Conservation (phyloP, 2,113 vertebrate species). For the Agelaius tricolor region DNA sequence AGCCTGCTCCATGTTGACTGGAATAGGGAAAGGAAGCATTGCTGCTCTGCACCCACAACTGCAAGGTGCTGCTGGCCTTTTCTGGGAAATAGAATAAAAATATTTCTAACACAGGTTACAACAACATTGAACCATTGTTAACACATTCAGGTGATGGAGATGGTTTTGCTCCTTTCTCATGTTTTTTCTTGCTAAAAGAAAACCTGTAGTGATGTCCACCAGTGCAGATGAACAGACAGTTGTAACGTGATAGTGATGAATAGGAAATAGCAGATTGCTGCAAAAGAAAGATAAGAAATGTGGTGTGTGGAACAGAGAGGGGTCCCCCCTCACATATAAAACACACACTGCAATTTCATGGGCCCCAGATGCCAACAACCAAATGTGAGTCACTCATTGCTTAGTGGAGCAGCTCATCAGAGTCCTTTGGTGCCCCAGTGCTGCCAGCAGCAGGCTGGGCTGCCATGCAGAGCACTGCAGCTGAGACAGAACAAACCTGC, state of each 20-base stretch:
- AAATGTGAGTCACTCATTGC: rapidly evolving
- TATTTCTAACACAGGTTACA: neutral
- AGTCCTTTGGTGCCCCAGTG: neutral
- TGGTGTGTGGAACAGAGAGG: rapidly evolving
- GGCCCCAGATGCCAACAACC: neutral
- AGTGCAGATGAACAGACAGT: rapidly evolving
- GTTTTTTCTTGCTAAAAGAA: neutral
- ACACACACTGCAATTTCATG: rapidly evolving
- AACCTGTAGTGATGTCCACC: neutral
- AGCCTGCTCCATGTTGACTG: neutral
- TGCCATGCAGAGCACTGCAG: neutral
- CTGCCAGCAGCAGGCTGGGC: neutral
- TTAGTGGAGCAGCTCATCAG: neutral
- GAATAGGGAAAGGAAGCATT: neutral
- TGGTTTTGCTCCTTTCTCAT: neutral
- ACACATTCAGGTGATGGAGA: neutral
- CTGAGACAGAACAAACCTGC: neutral
- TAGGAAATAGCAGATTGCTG: neutral
- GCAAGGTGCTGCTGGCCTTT: neutral
- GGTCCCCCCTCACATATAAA: neutral
- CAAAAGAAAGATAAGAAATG: neutral
- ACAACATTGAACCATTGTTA: neutral
- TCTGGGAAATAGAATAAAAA: neutral
- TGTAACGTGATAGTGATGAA: neutral
- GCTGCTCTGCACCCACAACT: neutral